Evolutionary conservation across 2,888 invertebrate species (phyloP).

Genomic region (Catocala nupta): DNA sequence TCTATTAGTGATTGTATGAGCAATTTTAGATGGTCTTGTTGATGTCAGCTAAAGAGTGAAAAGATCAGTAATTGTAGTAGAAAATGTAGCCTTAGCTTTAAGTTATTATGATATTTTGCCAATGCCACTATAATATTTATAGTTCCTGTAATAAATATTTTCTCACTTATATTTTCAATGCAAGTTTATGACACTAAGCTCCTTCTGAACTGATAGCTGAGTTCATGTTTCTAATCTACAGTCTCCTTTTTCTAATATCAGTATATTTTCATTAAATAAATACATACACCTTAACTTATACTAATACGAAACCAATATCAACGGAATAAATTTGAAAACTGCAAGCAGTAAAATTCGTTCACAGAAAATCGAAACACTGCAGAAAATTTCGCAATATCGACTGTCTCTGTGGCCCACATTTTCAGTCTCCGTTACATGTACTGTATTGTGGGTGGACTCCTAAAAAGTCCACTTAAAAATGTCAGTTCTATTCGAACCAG

Average conservation of each 20-base stretch:
- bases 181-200: no score
- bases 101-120: no score
- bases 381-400: constrained; percentile 15
- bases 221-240: background rate
- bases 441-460: constrained; percentile 1
- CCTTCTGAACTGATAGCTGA: no score
- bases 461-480: constrained; percentile 32
- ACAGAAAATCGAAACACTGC: constrained; percentile 16
- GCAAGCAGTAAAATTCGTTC: background rate
- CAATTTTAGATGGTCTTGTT: no score
- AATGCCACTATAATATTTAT: no score
- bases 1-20: no score
- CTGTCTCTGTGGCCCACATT: background rate
- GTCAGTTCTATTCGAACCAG: constrained; percentile 25
- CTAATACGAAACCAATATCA: constrained; percentile 9
- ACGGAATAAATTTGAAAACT: constrained; percentile 8
- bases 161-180: no score
- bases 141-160: no score
- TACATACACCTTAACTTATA: no score
- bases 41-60: no score
- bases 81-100: no score
- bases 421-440: constrained; percentile 2
- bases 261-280: background rate
- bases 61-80: no score
- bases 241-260: background rate